Evolutionary conservation across 2,113 vertebrate species (phyloP).

Genomic region (Tylochromis polylepis): DNA sequence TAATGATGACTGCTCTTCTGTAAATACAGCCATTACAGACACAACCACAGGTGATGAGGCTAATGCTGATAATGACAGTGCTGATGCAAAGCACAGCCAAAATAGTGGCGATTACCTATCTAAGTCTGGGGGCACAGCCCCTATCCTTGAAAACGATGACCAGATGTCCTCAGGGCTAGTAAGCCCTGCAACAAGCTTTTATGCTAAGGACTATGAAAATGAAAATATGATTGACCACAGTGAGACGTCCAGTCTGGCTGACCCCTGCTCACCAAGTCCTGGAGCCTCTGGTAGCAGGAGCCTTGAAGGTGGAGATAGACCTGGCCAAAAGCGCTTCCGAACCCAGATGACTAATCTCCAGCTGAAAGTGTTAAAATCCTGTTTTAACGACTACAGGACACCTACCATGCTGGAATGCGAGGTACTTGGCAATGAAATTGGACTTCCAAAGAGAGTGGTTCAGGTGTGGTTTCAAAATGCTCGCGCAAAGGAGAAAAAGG

Average conservation of each 20-base stretch:
- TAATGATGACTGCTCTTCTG: conserved; percentile 98
- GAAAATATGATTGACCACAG: conserved; percentile 96
- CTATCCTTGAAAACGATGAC: conserved; percentile 93
- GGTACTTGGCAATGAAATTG: conserved; percentile 98
- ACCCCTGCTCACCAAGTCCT: conserved; percentile 95
- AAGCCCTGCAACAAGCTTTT: conserved; percentile 94
- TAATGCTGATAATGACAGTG: conserved; percentile 92
- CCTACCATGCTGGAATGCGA: conserved; percentile 99
- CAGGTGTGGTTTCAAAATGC: conserved; percentile 99
- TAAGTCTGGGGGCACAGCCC: conserved; percentile 83
- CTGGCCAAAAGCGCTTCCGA: conserved; percentile 97
- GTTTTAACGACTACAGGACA: conserved; percentile 98
- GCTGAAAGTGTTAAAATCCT: conserved; percentile 96
- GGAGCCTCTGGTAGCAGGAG: conserved; percentile 89
- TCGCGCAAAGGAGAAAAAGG: conserved; percentile 97
- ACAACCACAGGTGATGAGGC: conserved; percentile 98
- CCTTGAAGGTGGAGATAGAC: conserved; percentile 89
- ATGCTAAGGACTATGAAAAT: conserved; percentile 95
- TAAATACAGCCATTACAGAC: conserved; percentile 98
- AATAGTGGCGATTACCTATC: conserved; percentile 85
- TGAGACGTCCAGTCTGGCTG: conserved; percentile 95
- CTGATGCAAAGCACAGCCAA: conserved; percentile 86
- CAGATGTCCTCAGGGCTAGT: conserved; percentile 94
- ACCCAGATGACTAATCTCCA: conserved; percentile 99
- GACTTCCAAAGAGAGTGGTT: conserved; percentile 99